phyloP scores from a whole-genome alignment of 1,140 invertebrate genomes.

The Thaumetopoea pityocampa region DNA sequence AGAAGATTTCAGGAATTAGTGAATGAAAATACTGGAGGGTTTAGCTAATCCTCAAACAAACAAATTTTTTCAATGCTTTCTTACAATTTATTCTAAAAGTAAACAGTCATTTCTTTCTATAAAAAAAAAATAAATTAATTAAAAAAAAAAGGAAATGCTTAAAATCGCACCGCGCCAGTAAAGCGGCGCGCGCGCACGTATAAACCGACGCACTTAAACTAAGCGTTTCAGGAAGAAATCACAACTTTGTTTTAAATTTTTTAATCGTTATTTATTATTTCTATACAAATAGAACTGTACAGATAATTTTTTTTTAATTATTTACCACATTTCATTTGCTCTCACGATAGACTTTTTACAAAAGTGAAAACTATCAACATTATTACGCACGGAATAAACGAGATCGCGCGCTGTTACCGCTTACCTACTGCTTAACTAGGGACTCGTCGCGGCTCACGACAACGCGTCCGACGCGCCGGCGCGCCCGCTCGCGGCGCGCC shows the following conservation, averaged over 20 bases:
- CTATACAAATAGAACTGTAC: slow-evolving; percentile 78
- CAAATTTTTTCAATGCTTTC: slow-evolving; percentile 62
- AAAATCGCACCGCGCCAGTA: slow-evolving; percentile 35
- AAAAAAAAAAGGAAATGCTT: slow-evolving; percentile 58
- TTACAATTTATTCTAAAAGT: slow-evolving; percentile 73
- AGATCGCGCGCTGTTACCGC: slow-evolving; percentile 41
- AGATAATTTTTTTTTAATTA: slow-evolving; percentile 75
- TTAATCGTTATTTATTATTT: slow-evolving; percentile 76
- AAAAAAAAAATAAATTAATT: slow-evolving; percentile 66
- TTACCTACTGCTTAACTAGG: slow-evolving; percentile 14
- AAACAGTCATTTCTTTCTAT: slow-evolving; percentile 68
- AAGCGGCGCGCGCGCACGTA: slow-evolving; percentile 28
- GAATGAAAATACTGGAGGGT: slow-evolving; percentile 9
- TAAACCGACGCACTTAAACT: slow-evolving; percentile 44
- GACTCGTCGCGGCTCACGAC: slow-evolving; percentile 16
- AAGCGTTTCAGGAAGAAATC: slow-evolving; percentile 64
- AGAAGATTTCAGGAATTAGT: not conserved
- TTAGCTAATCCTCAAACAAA: slow-evolving; percentile 49
- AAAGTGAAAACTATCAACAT: slow-evolving; percentile 76
- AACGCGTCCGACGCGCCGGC: not conserved
- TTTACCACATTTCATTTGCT: slow-evolving; percentile 71
- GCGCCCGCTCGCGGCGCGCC: slow-evolving; percentile 12
- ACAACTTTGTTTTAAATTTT: slow-evolving; percentile 70
- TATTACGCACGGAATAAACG: slow-evolving; percentile 60
- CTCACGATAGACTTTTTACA: slow-evolving; percentile 76